Conservation (phyloP, 2,888 invertebrate species). For the Brenthis hecate region DNA sequence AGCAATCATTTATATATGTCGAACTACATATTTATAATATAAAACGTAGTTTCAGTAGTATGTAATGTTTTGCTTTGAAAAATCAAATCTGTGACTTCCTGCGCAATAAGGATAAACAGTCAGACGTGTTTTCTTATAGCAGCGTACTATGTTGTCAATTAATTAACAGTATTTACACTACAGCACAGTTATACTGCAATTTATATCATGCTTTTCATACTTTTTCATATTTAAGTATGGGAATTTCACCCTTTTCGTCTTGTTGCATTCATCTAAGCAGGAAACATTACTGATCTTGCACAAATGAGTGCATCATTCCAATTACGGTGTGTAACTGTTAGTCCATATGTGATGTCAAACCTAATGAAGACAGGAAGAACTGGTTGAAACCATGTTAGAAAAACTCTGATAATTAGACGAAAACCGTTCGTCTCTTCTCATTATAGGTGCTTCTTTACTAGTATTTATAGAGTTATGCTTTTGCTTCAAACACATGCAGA, state of each 20-base stretch:
- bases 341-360: slow-evolving; percentile 44
- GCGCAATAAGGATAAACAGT: neutral
- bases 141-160: slow-evolving; percentile 8
- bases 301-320: slow-evolving; percentile 43
- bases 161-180: slow-evolving; percentile 5
- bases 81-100: neutral
- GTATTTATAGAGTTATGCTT: neutral
- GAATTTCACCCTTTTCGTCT: slow-evolving; percentile 13
- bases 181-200: neutral
- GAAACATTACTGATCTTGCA: slow-evolving; percentile 36
- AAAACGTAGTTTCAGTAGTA: too few species aligned
- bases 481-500: too few species aligned
- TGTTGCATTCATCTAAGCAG: slow-evolving; percentile 21
- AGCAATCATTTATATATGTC: too few species aligned
- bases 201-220: slow-evolving; percentile 4
- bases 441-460: slow-evolving; percentile 27
- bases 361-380: slow-evolving; percentile 61
- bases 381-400: slow-evolving; percentile 49
- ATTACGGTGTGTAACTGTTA: slow-evolving; percentile 38
- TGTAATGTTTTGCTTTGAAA: neutral
- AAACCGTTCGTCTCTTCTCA: slow-evolving; percentile 27
- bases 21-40: too few species aligned
- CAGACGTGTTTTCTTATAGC: neutral
- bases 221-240: slow-evolving; percentile 13
- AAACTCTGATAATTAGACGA: slow-evolving; percentile 36